phyloP scores from a whole-genome alignment of 1,140 invertebrate species.

The Cataglyphis hispanica region DNA sequence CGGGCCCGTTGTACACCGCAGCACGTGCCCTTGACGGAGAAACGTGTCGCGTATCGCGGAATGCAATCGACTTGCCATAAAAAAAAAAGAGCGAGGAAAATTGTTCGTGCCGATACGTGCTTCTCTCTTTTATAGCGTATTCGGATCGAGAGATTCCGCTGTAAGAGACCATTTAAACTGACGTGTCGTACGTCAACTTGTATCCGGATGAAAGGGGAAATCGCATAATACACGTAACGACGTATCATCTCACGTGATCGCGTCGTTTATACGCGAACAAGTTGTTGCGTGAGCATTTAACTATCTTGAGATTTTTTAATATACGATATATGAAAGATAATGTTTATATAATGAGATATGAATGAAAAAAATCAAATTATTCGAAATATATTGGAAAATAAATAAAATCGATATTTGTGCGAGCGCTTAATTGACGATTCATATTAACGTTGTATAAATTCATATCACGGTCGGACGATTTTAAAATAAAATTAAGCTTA shows the following conservation, averaged over 20 bases:
- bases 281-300: not conserved
- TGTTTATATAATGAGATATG: too few species aligned
- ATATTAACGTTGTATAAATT: slow-evolving; percentile 19
- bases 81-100: slow-evolving; percentile 8
- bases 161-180: slow-evolving; percentile 34
- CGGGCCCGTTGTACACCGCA: not conserved
- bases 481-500: slow-evolving; percentile 33
- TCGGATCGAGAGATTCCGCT: not conserved
- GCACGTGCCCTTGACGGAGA: slow-evolving; percentile 34
- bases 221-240: not conserved
- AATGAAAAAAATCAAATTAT: too few species aligned
- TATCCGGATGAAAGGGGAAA: slow-evolving; percentile 4
- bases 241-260: not conserved
- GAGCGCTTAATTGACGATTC: not conserved
- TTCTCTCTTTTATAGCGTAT: not conserved
- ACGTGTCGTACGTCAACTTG: not conserved
- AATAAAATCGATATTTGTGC: not conserved
- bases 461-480: not conserved
- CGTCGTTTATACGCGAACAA: not conserved
- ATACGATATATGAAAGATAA: too few species aligned
- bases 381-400: too few species aligned
- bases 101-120: not conserved
- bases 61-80: slow-evolving; percentile 17
- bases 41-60: slow-evolving; percentile 36
- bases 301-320: too few species aligned